These are phyloP conservation scores for Enteromius trimaculatus DNA, from an alignment of 2,797 vertebrate species.

Conservation along the genomic window DNA sequence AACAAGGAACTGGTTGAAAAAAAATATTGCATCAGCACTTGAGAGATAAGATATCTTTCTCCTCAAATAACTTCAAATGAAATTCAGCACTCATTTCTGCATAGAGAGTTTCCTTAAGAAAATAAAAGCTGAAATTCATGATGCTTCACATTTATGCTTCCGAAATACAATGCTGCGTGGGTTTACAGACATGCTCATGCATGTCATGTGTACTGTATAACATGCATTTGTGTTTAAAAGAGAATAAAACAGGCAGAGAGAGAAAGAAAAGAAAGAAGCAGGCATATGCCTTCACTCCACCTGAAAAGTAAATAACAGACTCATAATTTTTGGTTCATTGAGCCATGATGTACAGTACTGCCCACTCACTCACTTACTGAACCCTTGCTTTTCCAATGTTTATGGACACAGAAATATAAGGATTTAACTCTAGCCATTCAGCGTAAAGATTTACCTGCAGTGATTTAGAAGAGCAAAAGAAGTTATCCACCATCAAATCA, in stretches of 20 bases:
- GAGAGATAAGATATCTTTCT: neutral
- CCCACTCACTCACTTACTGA: neutral
- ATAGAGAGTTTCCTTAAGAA: slow-evolving; percentile 29
- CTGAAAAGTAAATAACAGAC: slow-evolving; percentile 24
- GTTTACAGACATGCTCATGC: neutral
- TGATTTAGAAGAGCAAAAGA: neutral
- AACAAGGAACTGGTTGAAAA: neutral
- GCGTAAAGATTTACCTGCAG: neutral
- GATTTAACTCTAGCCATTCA: neutral
- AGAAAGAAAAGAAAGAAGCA: neutral
- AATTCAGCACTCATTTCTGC: neutral
- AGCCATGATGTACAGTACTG: slow-evolving; percentile 2
- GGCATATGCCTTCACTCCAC: neutral
- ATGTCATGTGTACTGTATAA: neutral
- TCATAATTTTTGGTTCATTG: neutral
- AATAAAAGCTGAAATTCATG: slow-evolving; percentile 39
- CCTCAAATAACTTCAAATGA: neutral
- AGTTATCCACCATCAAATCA: neutral
- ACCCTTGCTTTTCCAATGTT: neutral
- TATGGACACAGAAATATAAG: neutral
- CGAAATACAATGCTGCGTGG: neutral
- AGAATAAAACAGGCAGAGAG: neutral
- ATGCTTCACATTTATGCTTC: neutral
- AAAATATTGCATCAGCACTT: neutral
- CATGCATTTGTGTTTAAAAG: neutral